Conservation (phyloP, 2,113 vertebrate species). For the Lipotes vexillifer region DNA sequence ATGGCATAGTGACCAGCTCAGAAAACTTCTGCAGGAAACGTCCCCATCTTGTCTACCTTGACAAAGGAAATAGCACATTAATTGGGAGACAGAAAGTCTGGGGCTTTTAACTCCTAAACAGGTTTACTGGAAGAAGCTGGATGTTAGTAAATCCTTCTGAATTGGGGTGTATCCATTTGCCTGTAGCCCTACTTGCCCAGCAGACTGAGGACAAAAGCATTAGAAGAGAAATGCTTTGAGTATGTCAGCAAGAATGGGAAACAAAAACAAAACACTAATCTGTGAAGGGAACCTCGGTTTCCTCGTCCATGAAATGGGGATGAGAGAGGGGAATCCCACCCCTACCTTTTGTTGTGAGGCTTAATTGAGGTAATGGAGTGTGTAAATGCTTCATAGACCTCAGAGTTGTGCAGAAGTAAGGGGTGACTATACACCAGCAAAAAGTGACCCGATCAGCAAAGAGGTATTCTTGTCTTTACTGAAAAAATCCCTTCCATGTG, state of each 20-base stretch:
- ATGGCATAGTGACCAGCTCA: not conserved
- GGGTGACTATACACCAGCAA: not conserved
- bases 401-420: not conserved
- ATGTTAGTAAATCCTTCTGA: slow-evolving; percentile 39
- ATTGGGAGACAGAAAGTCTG: slow-evolving; percentile 21
- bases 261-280: not conserved
- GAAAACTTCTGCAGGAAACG: not conserved
- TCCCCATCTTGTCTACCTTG: not conserved
- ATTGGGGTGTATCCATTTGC: slow-evolving; percentile 34
- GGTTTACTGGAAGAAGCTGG: slow-evolving; percentile 29
- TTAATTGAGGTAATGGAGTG: not conserved
- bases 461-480: not conserved
- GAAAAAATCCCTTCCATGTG: not conserved
- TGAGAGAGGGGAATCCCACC: not conserved
- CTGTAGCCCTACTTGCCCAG: not conserved
- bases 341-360: not conserved
- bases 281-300: not conserved
- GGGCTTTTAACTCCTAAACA: not conserved
- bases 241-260: slow-evolving; percentile 25
- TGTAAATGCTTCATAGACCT: not conserved
- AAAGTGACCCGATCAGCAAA: not conserved
- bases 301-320: not conserved
- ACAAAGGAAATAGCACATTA: not conserved
- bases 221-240: not conserved
- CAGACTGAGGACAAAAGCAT: not conserved